A percentile compares a stretch with the other conserved stretches of the same genome.
Conservation (phyloP, 2,797 vertebrate species). For the Tympanoctomys barrerae region DNA sequence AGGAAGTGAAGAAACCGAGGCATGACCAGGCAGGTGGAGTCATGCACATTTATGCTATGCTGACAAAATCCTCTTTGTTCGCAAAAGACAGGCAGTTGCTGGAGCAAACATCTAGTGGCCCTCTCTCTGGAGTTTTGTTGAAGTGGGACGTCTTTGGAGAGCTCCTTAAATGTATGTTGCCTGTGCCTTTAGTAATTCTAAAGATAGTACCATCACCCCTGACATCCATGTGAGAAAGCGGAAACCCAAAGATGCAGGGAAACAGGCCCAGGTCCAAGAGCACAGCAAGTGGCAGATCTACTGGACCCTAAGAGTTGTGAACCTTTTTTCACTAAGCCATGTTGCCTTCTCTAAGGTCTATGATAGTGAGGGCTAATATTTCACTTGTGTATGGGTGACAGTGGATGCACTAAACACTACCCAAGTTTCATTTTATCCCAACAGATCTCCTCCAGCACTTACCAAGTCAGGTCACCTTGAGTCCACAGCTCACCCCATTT, state of each 20-base stretch:
- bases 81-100: not conserved
- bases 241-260: not conserved
- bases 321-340: not conserved
- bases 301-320: not conserved
- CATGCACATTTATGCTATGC: conserved; percentile 55
- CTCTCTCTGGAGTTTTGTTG: not conserved
- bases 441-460: not conserved
- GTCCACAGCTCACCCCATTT: rapidly evolving
- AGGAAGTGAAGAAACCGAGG: conserved; percentile 72
- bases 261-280: not conserved
- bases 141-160: not conserved
- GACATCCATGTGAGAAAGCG: not conserved
- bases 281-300: not conserved
- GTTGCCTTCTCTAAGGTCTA: not conserved
- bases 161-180: not conserved
- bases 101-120: not conserved
- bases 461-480: not conserved
- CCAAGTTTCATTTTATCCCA: not conserved
- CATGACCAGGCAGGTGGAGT: not conserved
- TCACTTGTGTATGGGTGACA: not conserved
- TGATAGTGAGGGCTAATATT: not conserved
- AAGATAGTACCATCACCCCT: not conserved
- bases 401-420: not conserved
- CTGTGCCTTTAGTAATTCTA: not conserved
- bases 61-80: conserved; percentile 7